Conservation (phyloP, 2,888 invertebrate genomes). For the Megastigmus dorsalis region DNA sequence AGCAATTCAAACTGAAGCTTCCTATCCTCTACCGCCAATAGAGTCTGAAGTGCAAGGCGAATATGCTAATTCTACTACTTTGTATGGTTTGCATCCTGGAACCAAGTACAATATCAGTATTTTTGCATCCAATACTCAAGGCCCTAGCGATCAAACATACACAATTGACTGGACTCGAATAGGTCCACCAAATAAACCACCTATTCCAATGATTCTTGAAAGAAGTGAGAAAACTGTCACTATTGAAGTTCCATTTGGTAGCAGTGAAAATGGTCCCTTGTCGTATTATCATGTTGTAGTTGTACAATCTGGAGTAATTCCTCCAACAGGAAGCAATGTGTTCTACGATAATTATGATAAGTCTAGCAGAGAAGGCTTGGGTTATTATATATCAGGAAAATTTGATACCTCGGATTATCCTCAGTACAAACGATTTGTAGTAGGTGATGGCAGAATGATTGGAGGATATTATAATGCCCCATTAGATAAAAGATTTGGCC, state of each 20-base stretch:
- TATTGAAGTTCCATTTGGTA: slow-evolving; percentile 81
- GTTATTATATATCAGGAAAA: slow-evolving; percentile 90
- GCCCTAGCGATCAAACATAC: slow-evolving; percentile 78
- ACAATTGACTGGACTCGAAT: slow-evolving; percentile 82
- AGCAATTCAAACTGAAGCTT: slow-evolving; percentile 66
- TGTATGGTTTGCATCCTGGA: slow-evolving; percentile 81
- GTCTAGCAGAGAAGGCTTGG: slow-evolving; percentile 81
- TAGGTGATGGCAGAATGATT: slow-evolving; percentile 86
- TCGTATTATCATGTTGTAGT: slow-evolving; percentile 85
- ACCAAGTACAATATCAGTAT: slow-evolving; percentile 85
- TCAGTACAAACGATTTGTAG: slow-evolving; percentile 79
- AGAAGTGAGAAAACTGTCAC: slow-evolving; percentile 80
- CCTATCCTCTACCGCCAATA: slow-evolving; percentile 62
- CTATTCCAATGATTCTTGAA: slow-evolving; percentile 80
- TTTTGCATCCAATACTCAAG: slow-evolving; percentile 79
- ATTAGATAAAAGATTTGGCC: slow-evolving; percentile 76
- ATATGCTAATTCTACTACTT: slow-evolving; percentile 65
- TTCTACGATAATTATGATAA: slow-evolving; percentile 77
- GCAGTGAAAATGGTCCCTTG: slow-evolving; percentile 87
- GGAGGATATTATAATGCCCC: slow-evolving; percentile 87
- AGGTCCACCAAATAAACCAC: slow-evolving; percentile 81
- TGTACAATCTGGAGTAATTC: slow-evolving; percentile 79
- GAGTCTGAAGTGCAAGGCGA: slow-evolving; percentile 69
- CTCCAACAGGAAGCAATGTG: slow-evolving; percentile 79
- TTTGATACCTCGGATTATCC: slow-evolving; percentile 78